Base-by-base conservation (phyloP, 2,888 invertebrate genomes). In the Amaurobius ferox region DNA sequence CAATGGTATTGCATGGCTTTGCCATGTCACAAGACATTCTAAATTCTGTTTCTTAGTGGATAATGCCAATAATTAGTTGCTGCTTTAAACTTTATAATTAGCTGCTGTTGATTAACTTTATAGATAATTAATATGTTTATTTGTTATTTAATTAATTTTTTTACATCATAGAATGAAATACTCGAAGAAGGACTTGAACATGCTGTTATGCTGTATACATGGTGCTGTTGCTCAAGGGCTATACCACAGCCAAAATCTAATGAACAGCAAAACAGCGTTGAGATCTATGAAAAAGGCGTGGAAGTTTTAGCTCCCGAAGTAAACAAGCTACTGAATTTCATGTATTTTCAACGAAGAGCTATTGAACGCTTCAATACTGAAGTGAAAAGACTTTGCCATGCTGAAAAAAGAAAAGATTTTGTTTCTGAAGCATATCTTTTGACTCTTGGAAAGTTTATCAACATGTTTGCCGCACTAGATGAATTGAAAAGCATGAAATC, bases 401-500 rank as follows among this genome's bases (percentile, higher is more conserved):
- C 96, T 16, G 98, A 99, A 92, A 99, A 99, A 92, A 94, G 98
- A 1, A 97, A 98, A 91, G 99, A 99, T 40, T 99, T 99, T 92
- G 97, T 99, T 0, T 98, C 98, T 0, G 98, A 98, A 91, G 98
- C 99, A 0, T 99, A 99, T 91, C 93, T 99, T 16, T 93, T 99
- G 71, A 99, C 99, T 0, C 93, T 99, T 68, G 99, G 98, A 87
- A 98, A 98, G 93, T 98, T 99, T 90, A 97, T 99, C 87, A 99
- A 99, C 92, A 99, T 99, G 99, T 99, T 99, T 93, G 99, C 98
- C 7, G 98, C 99, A 16, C 93, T 99, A 28, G 99, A 99, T 92
- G 99, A 99, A 91, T 93, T 99, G n/a, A 99, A 99, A 92, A 99
- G 99, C 91, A 99, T 99, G 99, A 99, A 99, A 92, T 98, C 98